Evolutionary conservation across 2,888 invertebrate genomes (phyloP), one percentile per base, ranked within the genome.

Genomic region (Neuroscelio doddi): DNA sequence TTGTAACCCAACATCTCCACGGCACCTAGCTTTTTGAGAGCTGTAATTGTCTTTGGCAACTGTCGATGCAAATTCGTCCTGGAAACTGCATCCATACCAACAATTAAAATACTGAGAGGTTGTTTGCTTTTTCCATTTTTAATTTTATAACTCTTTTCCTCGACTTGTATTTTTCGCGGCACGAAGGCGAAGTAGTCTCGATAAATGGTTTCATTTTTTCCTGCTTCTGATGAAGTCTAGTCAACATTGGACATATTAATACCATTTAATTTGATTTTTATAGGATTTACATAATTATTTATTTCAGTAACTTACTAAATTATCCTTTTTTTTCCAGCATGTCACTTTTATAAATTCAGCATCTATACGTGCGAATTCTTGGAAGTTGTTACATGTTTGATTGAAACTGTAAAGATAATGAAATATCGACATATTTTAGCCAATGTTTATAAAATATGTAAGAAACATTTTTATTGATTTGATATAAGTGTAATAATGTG

Each of bases 81-180:
- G 0, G 96, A 96, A 21, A 96, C 89, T 7, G 94, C 92, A 80
- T 96, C 96, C 41, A 96, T 85, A 5, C 96, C 96, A 64, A 96
- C 84, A 24, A 96, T 86, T 64, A 96, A 86, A 0, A 97, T 89
- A 70, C 92, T 95, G 41, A 91, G n/a, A n/a, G n/a, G 68, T 30
- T 72, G 49, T 9, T 34, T 14, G 1, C 21, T 53, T 41, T 17
- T 55, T 30, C 1, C 14, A 15, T 7, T 14, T 10, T 15, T 14
- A 12, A 1, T 36, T 36, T 36, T 15, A 14, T 57, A 55, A 46
- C 79, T 81, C 45, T 79, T 68, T 4, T 74, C 63, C 45, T 83
- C 83, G 5, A 74, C 75, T 8, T 63, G 44, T 1, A 73, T 58
- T 71, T 87, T 85, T 69, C 87, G 81, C 14, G 87, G 89, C 7